Conservation (phyloP, 2,113 vertebrate genomes). For the Pardalotus punctatus region DNA sequence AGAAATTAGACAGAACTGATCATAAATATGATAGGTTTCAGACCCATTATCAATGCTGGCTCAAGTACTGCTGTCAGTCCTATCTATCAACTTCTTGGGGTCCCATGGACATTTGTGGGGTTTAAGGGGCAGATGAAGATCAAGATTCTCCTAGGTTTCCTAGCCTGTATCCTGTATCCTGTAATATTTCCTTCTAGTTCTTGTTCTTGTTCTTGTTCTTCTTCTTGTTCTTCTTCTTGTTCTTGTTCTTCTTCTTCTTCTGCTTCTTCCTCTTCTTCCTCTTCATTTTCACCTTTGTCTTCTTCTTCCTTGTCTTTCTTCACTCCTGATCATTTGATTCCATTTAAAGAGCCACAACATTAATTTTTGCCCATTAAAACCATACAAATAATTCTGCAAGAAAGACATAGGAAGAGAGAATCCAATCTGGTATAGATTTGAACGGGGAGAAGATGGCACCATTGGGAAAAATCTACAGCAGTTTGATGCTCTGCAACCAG, state of each 20-base stretch:
- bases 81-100: neutral
- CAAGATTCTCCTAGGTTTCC: neutral
- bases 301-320: neutral
- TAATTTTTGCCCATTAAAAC: neutral
- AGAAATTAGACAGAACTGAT: neutral
- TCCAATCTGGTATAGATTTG: neutral
- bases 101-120: neutral
- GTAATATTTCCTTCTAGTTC: too few species aligned
- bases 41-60: neutral
- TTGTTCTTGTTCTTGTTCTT: neutral
- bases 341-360: neutral
- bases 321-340: neutral
- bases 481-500: neutral
- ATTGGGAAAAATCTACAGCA: neutral
- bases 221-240: neutral
- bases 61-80: neutral
- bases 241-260: too few species aligned
- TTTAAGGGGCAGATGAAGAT: neutral
- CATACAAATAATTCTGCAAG: fast-evolving
- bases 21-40: neutral
- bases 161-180: neutral
- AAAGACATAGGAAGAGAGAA: neutral
- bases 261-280: too few species aligned
- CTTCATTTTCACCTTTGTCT: too few species aligned
- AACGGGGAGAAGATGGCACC: neutral